Evolutionary conservation across 2,113 vertebrate genomes (phyloP), one percentile per base, ranked within the genome.

Genomic region (Caretta caretta): DNA sequence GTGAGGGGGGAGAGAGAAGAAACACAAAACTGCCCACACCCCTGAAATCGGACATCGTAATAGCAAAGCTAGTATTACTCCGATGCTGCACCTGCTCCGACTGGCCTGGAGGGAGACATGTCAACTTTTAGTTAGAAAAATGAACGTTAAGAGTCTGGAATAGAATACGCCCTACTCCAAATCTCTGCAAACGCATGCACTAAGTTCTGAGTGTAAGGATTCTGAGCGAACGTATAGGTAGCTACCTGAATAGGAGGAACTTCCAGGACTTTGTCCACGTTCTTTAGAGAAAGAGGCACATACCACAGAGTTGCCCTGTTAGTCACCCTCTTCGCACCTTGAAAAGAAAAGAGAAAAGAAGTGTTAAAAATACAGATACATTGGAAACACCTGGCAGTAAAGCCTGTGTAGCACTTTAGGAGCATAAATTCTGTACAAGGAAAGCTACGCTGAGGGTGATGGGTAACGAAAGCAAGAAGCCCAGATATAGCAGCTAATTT

Each of bases 251-350:
- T 99, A 1, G 99, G 98, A 11, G 99, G 99, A 94, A 99, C 99
- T 92, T 99, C 99, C 27, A 98, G 94, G 94, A 99, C 98, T 97
- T 99, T 99, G 97, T 99, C 98, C 78, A 99, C 99, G 0, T 99
- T 99, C 97, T 98, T 97, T 95, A 99, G 98, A 11, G 99, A 99
- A 89, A 99, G 98, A 0, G 99, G 99, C 86, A 99, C 99, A 0
- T 99, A 99, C 99, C 99, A 99, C 93, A 99, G 97, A 0, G 99
- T 98, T 0, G 99, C 99, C 95, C 99, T 99, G 97, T 99, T 99
- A 10, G 99, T 99, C 98, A 99, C 91, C 93, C 98, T 99, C 93
- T 99, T 99, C 27, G 97, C 96, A 79, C 99, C 99, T 99, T 94
- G 17, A 90, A 90, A 87, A 90, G 96, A 97, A 22, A 22, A 54